Conservation (phyloP, 2,888 invertebrate genomes). For the Dryococelus australis region DNA sequence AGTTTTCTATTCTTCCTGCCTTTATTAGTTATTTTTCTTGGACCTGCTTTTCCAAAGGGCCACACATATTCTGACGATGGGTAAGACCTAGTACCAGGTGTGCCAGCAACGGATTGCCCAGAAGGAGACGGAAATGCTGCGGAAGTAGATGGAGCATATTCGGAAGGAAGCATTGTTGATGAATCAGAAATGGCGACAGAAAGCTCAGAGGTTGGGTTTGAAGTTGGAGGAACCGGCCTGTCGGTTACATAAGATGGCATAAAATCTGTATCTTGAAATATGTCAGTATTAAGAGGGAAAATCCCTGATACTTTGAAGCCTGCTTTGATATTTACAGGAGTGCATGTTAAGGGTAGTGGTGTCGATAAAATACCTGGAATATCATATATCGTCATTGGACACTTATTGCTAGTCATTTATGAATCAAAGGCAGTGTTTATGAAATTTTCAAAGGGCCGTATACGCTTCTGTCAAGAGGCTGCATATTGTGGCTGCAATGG, state of each 20-base stretch:
- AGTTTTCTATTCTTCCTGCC: slow-evolving; percentile 12
- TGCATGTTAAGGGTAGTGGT: neutral
- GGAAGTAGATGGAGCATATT: slow-evolving; percentile 6
- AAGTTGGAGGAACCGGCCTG: neutral
- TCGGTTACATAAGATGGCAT: slow-evolving; percentile 29
- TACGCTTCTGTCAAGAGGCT: slow-evolving; percentile 12
- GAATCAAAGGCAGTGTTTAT: slow-evolving; percentile 30
- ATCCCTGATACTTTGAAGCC: slow-evolving; percentile 26
- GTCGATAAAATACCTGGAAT: slow-evolving; percentile 29
- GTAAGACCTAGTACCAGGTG: neutral
- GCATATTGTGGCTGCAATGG: slow-evolving; percentile 29
- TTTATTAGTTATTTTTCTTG: neutral
- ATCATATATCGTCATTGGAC: slow-evolving; percentile 31
- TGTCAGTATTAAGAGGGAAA: slow-evolving; percentile 32
- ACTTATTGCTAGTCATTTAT: slow-evolving; percentile 25
- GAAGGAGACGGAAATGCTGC: neutral
- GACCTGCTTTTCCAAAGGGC: slow-evolving; percentile 1
- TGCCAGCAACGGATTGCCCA: neutral
- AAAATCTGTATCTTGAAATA: slow-evolving; percentile 27
- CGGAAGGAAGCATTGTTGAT: neutral
- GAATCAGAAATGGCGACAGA: too few relatives aligned
- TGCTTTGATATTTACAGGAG: neutral
- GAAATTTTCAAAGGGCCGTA: slow-evolving; percentile 21
- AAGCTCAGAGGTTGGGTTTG: neutral
- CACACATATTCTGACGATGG: slow-evolving; percentile 12